phyloP scores from a whole-genome alignment of 2,888 invertebrate species.

The Urechis unicinctus region DNA sequence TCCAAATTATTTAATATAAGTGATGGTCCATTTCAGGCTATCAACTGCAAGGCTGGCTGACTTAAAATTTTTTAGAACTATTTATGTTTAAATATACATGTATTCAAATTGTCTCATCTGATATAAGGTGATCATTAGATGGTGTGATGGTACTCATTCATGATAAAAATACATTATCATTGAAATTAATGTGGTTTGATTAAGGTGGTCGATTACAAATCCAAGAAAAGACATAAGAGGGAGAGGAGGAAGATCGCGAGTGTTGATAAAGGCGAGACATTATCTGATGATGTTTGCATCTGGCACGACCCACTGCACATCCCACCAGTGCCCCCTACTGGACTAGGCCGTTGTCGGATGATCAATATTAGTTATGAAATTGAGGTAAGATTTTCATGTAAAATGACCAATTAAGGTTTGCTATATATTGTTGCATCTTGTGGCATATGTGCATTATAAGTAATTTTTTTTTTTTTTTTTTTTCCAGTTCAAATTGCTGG shows the following conservation, averaged over 20 bases:
- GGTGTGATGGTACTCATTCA: too few relatives aligned
- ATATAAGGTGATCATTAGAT: too few relatives aligned
- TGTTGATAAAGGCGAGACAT: constrained; percentile 21
- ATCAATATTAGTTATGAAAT: constrained; percentile 24
- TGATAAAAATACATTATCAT: background rate
- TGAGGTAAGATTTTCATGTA: constrained; percentile 12
- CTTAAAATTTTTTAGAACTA: too few relatives aligned
- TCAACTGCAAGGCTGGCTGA: too few relatives aligned
- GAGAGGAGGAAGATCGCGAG: constrained; percentile 17
- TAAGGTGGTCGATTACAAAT: constrained; percentile 22
- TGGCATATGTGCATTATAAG: background rate
- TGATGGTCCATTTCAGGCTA: too few relatives aligned
- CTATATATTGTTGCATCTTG: background rate
- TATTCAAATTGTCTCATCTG: too few relatives aligned
- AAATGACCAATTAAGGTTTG: too few relatives aligned
- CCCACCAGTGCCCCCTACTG: constrained; percentile 25
- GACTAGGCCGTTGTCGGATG: constrained; percentile 17
- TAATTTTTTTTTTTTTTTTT: background rate
- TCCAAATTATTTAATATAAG: too few relatives aligned
- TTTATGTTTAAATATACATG: too few relatives aligned
- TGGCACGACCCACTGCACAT: constrained; percentile 23
- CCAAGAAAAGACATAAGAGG: constrained; percentile 15
- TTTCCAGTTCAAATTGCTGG: constrained; percentile 19
- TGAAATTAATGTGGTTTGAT: background rate
- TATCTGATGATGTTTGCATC: constrained; percentile 21